Base-by-base conservation (phyloP, 2,888 invertebrate species). In the Phorcus lineatus region DNA sequence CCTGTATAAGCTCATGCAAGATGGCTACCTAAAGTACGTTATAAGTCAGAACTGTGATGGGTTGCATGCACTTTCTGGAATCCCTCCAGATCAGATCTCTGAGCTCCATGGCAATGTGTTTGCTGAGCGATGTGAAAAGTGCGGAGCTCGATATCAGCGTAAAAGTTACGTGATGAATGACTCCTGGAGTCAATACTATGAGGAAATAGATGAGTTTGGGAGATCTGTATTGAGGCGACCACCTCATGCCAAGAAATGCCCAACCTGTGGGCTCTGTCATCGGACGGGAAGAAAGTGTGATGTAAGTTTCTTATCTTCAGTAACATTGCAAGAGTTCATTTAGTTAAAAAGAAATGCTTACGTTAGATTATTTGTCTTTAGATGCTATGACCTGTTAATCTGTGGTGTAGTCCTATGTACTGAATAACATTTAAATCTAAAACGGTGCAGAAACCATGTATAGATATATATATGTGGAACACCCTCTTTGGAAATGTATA, bases 31-130 rank as follows among this genome's bases (percentile, higher is more conserved):
- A 13, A 89, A 90, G 57, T 85, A 87, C 62, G 70, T 91, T 47
- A 88, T 91, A 54, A 91, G 90, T 82, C 91, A 91, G 83, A 91
- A 91, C 86, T 88, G 90, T 7, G 91, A 91, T 81, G 91, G 91
- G 0, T 87, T 91, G 0, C 91, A 91, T 79, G 77, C 85, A 0
- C 80, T 90, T 19, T 88, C 89, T 47, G 91, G 91, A 9, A 78
- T 91, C 1, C 83, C 86, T 11, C 52, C 82, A 17, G 85, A 87
- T 1, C 81, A 84, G 19, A 82, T 91, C 1, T 88, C 90, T 0
- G 91, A 91, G 80, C 88, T 91, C 0, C 91, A 91, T 85, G 91
- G 91, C 9, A 91, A 91, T 78, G 91, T 90, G 17, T 91, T 91
- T 80, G 79, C 86, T 74, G 91, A 91, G 74, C 86, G 82, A 19